Evolutionary conservation across 2,888 invertebrate species (phyloP), one percentile per base, ranked within the genome.

Genomic region (Himalopsyche japonica): DNA sequence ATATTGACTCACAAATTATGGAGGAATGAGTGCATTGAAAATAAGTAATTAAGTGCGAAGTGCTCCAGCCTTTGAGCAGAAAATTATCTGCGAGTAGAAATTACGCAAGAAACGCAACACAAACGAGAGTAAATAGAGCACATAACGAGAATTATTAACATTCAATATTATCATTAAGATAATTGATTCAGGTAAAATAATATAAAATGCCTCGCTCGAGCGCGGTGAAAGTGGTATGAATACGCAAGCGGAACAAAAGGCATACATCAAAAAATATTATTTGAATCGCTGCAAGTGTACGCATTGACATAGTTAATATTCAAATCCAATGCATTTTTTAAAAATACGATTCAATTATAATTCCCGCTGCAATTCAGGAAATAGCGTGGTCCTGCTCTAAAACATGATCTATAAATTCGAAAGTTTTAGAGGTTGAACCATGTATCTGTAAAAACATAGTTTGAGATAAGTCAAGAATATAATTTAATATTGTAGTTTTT

Each of bases 31-130:
- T 43, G 10, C 10, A 37, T 7, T 64, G 10, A 27, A 30, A 70
- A 30, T 27, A 27, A 70, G 20, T 70, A 27, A 24, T 15, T 70
- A 12, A 15, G 70, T 3, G 27, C 12, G 27, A 70, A 70, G 32
- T 43, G 34, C 12, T 10, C 34, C 78, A 32, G 37, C 34, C 78
- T 78, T 37, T 78, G 47, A 18, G 27, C 37, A 78, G 47, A 34
- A 78, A 78, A 43, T 24, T 78, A 47, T 78, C 70, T 70, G 8
- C 20, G 27, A 70, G 27, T 15, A 70, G 30, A 24, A 76, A 81
- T 84, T 84, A 79, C 79, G 81, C 78, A 81, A 81, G 77, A 57
- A 34, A 78, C 81, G 70, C 78, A 84, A 70, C 78, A 81, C 47
- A 20, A 76, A 24, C 43, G 64, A 49, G 47, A 37, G 80, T 57